Evolutionary conservation across 2,797 vertebrate genomes (phyloP).

Genomic region (Scleropages formosus): DNA sequence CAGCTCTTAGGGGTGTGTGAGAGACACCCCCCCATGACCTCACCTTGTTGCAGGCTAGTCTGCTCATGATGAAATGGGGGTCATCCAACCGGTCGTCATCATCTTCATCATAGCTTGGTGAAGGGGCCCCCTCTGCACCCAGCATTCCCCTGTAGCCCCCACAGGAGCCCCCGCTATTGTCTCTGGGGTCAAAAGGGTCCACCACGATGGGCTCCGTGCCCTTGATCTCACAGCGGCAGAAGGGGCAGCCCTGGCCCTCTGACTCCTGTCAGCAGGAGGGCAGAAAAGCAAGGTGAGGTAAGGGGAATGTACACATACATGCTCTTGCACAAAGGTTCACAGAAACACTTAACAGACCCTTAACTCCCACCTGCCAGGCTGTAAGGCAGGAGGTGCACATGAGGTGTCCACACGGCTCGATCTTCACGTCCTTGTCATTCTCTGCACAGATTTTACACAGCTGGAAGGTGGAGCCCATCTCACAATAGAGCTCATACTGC

Average conservation of each 20-base stretch:
- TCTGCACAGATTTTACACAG: constrained; percentile 98
- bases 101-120: constrained; percentile 90
- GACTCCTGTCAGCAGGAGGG: constrained; percentile 76
- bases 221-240: constrained; percentile 97
- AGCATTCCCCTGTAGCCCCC: constrained; percentile 71
- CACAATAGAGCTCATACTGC: constrained; percentile 96
- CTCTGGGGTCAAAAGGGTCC: constrained; percentile 91
- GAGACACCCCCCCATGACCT: constrained; percentile 22
- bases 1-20: no score
- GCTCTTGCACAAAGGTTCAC: not conserved
- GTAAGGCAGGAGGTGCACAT: constrained; percentile 99
- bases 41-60: constrained; percentile 87
- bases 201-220: constrained; percentile 95
- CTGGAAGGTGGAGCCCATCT: constrained; percentile 99
- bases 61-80: constrained; percentile 93
- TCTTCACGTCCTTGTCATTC: constrained; percentile 98
- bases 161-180: constrained; percentile 70
- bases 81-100: constrained; percentile 93
- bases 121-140: constrained; percentile 86
- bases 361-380: constrained; percentile 88
- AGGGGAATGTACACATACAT: no score
- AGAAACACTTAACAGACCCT: not conserved
- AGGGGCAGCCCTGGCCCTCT: constrained; percentile 94
- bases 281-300: not conserved
- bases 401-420: constrained; percentile 95